phyloP scores from a whole-genome alignment of 1,140 invertebrate species.

The Agrilus planipennis region DNA sequence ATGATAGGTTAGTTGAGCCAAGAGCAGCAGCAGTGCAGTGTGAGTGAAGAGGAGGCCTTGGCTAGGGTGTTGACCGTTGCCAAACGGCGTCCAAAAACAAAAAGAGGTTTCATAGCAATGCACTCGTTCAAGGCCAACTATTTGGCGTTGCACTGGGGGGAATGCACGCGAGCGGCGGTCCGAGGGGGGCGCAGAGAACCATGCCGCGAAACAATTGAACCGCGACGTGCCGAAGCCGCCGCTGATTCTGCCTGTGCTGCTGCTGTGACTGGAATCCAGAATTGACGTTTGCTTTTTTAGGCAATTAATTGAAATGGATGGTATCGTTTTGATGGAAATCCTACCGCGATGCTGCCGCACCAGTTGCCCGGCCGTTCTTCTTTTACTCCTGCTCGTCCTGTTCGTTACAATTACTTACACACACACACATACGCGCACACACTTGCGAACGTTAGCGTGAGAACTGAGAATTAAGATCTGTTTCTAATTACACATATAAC shows the following conservation, averaged over 20 bases:
- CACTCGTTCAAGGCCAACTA: conserved; percentile 34
- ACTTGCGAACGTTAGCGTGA: too few relatives aligned
- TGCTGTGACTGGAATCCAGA: conserved; percentile 34
- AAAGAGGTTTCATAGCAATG: conserved; percentile 32
- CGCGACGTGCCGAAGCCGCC: conserved; percentile 32
- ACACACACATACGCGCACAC: too few relatives aligned
- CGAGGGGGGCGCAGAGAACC: conserved; percentile 12
- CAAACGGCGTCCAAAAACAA: conserved; percentile 34
- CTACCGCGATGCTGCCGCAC: neutral
- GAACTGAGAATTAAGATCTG: too few relatives aligned
- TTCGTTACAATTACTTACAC: too few relatives aligned
- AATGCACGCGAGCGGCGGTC: conserved; percentile 14
- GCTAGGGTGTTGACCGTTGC: conserved; percentile 33
- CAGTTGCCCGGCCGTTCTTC: neutral
- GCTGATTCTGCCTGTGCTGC: too few relatives aligned
- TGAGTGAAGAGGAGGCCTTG: conserved; percentile 27
- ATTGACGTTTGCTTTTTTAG: conserved; percentile 32
- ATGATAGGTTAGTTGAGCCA: conserved; percentile 31
- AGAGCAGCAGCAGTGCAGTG: conserved; percentile 11
- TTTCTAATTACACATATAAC: too few relatives aligned
- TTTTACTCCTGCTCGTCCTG: neutral
- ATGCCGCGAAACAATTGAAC: conserved; percentile 34
- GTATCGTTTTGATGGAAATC: conserved; percentile 29
- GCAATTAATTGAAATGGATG: conserved; percentile 31
- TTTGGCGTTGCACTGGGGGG: conserved; percentile 26